Conservation (phyloP, 2,113 vertebrate species). For the Vulpes ferrilata region DNA sequence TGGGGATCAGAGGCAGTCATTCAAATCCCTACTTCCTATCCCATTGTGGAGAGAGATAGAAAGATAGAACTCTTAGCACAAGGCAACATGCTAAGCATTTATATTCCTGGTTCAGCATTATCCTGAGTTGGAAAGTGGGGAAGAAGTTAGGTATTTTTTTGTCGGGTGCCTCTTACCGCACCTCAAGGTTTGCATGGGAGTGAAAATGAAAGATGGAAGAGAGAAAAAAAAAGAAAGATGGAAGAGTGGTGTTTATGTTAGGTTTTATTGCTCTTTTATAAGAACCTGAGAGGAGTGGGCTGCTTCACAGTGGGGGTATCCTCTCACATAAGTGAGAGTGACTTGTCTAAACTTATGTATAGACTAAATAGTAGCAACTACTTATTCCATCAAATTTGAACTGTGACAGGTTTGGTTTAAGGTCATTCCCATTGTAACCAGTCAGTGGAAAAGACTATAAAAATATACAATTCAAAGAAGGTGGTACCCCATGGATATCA, state of each 20-base stretch:
- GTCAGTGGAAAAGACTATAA: neutral
- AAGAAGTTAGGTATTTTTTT: constrained; percentile 12
- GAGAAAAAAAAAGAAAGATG: neutral
- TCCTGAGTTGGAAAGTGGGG: neutral
- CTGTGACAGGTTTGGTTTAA: neutral
- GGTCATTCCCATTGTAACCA: neutral
- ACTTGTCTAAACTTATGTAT: neutral
- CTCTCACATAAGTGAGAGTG: neutral
- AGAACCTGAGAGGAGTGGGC: neutral
- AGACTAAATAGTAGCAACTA: neutral
- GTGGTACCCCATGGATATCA: neutral
- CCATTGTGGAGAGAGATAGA: neutral
- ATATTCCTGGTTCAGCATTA: constrained; percentile 35
- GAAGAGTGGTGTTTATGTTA: neutral
- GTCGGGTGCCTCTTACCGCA: neutral
- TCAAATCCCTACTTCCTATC: neutral
- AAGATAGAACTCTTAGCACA: neutral
- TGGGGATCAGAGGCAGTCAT: neutral
- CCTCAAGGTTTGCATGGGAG: neutral
- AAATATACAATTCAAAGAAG: neutral
- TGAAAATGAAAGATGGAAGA: constrained; percentile 32
- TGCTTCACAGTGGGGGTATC: neutral
- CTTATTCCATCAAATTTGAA: neutral
- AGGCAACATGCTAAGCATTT: neutral
- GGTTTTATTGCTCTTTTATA: constrained; percentile 13